Evolutionary conservation across 1,140 invertebrate genomes (phyloP).

Genomic region (Achatina immaculata): DNA sequence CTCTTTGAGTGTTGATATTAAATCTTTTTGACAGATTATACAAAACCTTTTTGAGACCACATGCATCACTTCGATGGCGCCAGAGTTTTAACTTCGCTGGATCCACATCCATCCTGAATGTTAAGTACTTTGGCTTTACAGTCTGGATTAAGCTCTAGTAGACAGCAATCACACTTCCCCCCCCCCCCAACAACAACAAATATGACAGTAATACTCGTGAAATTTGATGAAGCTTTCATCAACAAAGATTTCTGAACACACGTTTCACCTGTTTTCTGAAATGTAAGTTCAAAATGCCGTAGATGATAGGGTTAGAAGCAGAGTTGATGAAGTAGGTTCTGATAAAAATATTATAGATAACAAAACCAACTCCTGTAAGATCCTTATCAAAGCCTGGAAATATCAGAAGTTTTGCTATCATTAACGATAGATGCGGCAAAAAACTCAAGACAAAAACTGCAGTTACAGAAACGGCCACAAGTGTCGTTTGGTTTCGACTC

Average conservation of each 20-base stretch:
- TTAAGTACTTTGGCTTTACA: too few relatives aligned
- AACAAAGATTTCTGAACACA: not conserved
- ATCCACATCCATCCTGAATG: too few relatives aligned
- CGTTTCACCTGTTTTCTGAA: not conserved
- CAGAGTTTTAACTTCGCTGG: too few relatives aligned
- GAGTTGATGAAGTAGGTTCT: not conserved
- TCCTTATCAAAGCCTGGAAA: not conserved
- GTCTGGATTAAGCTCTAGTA: too few relatives aligned
- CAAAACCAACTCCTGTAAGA: not conserved
- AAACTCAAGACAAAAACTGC: not conserved
- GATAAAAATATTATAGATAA: not conserved
- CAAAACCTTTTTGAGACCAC: too few relatives aligned
- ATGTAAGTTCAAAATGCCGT: slow-evolving; percentile 8
- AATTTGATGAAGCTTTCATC: not conserved
- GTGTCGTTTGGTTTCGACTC: not conserved
- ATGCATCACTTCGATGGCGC: too few relatives aligned
- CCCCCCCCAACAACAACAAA: too few relatives aligned
- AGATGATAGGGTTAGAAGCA: not conserved
- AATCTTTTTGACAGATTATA: too few relatives aligned
- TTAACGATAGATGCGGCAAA: not conserved
- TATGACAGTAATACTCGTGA: too few relatives aligned
- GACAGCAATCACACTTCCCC: too few relatives aligned
- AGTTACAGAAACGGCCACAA: not conserved
- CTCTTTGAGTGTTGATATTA: too few relatives aligned
- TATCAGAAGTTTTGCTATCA: not conserved